A percentile compares a stretch with the other conserved stretches of the same genome.
Conservation (phyloP, 2,113 vertebrate genomes). For the Ranitomeya imitator region DNA sequence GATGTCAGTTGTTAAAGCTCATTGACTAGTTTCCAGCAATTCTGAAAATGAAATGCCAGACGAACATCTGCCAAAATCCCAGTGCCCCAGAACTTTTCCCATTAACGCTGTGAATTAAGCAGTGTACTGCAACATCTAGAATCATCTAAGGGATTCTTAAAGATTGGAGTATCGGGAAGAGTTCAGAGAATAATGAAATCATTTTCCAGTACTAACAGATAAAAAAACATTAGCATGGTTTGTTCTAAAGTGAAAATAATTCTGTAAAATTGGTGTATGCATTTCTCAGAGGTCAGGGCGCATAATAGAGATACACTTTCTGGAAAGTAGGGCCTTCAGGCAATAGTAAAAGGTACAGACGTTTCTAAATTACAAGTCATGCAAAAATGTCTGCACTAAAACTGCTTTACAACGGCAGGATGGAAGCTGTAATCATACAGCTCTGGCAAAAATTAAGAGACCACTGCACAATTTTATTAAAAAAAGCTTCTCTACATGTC, state of each 20-base stretch:
- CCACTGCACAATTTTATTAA: no score
- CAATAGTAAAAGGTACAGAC: neutral
- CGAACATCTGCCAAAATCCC: neutral
- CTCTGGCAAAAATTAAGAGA: no score
- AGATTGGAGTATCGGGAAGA: constrained; percentile 40
- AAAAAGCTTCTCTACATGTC: no score
- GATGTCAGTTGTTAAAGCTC: neutral
- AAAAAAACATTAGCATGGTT: constrained; percentile 23
- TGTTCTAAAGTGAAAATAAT: neutral
- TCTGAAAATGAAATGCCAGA: constrained; percentile 26
- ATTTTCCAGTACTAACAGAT: constrained; percentile 36
- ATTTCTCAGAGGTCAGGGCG: neutral
- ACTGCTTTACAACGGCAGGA: no score
- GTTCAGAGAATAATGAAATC: constrained; percentile 2
- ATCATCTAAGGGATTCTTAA: constrained; percentile 37
- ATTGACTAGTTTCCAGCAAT: neutral
- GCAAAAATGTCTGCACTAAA: neutral
- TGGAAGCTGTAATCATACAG: no score
- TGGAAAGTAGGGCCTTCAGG: constrained; percentile 13
- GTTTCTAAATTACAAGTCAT: neutral
- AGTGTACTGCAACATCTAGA: neutral
- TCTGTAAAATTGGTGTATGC: neutral
- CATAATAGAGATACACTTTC: constrained; percentile 8
- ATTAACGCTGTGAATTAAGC: constrained; percentile 19
- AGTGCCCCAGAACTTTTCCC: constrained; percentile 6